Evolutionary conservation across 2,888 invertebrate genomes (phyloP).

Genomic region (Trilocha varians): DNA sequence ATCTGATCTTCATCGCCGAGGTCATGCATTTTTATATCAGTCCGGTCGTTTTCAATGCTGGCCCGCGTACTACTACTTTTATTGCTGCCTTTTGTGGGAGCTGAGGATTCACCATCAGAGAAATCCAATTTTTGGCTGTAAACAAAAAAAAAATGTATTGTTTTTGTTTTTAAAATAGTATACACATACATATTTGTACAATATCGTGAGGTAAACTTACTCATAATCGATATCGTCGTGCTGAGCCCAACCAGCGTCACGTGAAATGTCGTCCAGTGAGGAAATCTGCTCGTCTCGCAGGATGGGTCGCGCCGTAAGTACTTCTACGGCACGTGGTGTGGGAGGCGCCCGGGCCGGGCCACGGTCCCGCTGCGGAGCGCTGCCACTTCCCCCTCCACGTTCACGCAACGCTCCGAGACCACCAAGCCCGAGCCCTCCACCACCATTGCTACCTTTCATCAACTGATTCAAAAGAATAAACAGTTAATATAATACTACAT

Average conservation of each 20-base stretch:
- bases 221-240: slow-evolving; percentile 96
- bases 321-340: slow-evolving; percentile 73
- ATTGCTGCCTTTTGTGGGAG: slow-evolving; percentile 41
- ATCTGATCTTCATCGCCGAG: slow-evolving; percentile 67
- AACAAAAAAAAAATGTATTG: not conserved
- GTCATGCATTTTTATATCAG: slow-evolving; percentile 49
- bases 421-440: slow-evolving; percentile 61
- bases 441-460: slow-evolving; percentile 66
- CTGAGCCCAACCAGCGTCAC: slow-evolving; percentile 93
- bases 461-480: too few relatives aligned
- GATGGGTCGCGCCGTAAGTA: slow-evolving; percentile 84
- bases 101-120: slow-evolving; percentile 87
- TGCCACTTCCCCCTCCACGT: slow-evolving; percentile 22
- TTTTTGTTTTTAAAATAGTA: too few relatives aligned
- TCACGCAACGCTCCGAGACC: slow-evolving; percentile 51
- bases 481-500: too few relatives aligned
- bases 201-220: slow-evolving; percentile 44
- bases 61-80: slow-evolving; percentile 43
- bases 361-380: slow-evolving; percentile 20
- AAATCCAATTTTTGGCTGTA: slow-evolving; percentile 90
- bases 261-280: slow-evolving; percentile 91
- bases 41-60: slow-evolving; percentile 48
- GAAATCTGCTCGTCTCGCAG: slow-evolving; percentile 94
- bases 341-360: slow-evolving; percentile 37
- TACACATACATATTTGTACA: not conserved